Percentiles rank a stretch among this genome's conserved stretches.
These are phyloP conservation scores for Sinocyclocheilus anshuiensis DNA, from an alignment of 2,113 vertebrate genomes.

Conservation along the genomic window DNA sequence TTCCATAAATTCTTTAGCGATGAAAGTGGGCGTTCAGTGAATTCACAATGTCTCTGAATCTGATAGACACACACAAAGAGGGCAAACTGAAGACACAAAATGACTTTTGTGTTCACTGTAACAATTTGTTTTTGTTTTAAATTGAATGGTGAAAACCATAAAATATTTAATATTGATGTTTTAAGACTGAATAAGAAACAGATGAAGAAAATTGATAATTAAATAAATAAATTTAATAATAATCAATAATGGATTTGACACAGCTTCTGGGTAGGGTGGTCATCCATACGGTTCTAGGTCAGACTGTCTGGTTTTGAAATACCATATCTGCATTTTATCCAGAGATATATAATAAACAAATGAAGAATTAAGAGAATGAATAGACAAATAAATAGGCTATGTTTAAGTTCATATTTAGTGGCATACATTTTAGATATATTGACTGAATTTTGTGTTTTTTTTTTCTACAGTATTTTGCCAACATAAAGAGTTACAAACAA, in stretches of 20 bases:
- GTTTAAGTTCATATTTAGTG: too few relatives aligned
- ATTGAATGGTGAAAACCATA: not conserved
- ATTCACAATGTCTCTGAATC: constrained; percentile 67
- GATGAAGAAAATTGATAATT: not conserved
- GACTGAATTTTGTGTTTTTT: too few relatives aligned
- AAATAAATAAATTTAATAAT: not conserved
- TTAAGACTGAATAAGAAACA: not conserved
- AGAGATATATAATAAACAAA: too few relatives aligned
- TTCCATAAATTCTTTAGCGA: constrained; percentile 65
- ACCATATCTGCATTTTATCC: not conserved
- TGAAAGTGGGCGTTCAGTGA: constrained; percentile 67
- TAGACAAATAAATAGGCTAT: too few relatives aligned
- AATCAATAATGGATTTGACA: not conserved
- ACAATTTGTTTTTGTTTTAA: constrained; percentile 29
- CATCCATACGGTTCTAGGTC: not conserved
- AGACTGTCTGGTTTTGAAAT: not conserved
- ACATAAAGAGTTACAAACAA: not conserved
- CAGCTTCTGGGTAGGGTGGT: not conserved
- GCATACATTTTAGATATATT: too few relatives aligned
- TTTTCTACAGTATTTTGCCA: not conserved
- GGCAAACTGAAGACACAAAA: constrained; percentile 51
- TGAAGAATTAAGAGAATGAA: too few relatives aligned
- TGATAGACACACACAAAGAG: constrained; percentile 47
- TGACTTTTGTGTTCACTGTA: constrained; percentile 55
- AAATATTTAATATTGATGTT: not conserved